Conservation (phyloP, 2,888 invertebrate species). For the Mongoloraphidia duomilia region DNA sequence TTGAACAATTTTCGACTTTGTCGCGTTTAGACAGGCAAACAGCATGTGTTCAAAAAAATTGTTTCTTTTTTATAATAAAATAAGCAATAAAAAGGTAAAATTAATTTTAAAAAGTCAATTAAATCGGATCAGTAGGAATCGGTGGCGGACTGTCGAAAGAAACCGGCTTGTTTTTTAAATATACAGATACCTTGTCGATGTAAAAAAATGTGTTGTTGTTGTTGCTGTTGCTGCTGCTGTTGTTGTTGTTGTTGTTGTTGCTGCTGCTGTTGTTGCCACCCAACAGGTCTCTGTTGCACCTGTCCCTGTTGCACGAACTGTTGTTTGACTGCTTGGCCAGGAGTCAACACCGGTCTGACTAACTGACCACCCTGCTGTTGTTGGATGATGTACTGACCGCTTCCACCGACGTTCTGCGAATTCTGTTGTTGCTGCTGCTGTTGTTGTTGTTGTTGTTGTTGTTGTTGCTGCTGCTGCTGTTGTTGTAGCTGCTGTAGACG, state of each 20-base stretch:
- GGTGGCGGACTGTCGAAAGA: too few species aligned
- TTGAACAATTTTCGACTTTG: too few species aligned
- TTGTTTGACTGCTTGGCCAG: conserved; percentile 5
- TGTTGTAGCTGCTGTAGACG: conserved; percentile 26
- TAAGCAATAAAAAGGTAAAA: too few species aligned
- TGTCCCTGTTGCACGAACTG: conserved; percentile 14
- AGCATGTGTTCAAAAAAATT: too few species aligned
- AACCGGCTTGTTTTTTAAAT: too few species aligned
- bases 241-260: conserved; percentile 25
- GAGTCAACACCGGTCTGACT: too few species aligned
- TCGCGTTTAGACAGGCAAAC: too few species aligned
- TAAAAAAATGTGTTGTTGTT: conserved; percentile 3
- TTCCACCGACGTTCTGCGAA: conserved; percentile 26
- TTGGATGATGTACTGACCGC: conserved; percentile 26
- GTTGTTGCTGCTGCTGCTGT: conserved; percentile 21
- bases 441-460: conserved; percentile 24
- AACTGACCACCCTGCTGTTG: conserved; percentile 15
- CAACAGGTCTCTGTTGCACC: conserved; percentile 8
- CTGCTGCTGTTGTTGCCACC: conserved; percentile 27
- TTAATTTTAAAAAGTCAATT: too few species aligned
- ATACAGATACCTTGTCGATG: neutral
- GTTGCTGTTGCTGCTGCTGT: conserved; percentile 27
- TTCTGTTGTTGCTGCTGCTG: conserved; percentile 24
- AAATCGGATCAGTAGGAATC: too few species aligned
- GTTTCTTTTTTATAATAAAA: too few species aligned